Evolutionary conservation across 2,888 invertebrate species (phyloP).

Genomic region (Machimus rusticus): DNA sequence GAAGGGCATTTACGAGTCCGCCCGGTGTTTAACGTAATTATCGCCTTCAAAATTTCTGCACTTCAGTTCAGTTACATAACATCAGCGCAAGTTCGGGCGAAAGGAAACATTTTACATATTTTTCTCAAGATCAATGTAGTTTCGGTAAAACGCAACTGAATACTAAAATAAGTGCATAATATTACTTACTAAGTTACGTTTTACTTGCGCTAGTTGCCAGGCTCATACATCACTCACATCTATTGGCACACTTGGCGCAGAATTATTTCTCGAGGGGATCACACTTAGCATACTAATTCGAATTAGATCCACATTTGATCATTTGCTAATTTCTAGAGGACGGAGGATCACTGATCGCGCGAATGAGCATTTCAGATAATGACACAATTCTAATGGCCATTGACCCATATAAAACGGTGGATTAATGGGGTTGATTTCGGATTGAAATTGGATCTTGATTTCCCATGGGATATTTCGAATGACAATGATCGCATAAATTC

Average conservation of each 20-base stretch:
- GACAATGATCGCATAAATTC: conserved; percentile 4
- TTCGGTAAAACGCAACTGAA: neutral
- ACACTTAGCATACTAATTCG: conserved; percentile 10
- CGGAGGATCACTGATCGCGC: neutral
- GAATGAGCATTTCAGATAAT: neutral
- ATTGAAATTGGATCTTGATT: neutral
- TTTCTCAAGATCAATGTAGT: conserved; percentile 9
- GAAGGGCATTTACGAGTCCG: neutral
- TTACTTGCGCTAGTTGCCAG: neutral
- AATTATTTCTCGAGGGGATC: conserved; percentile 2
- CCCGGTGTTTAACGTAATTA: neutral
- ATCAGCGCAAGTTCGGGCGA: neutral
- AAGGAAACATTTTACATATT: neutral
- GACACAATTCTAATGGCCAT: conserved; percentile 8
- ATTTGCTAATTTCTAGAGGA: neutral
- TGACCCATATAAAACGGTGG: neutral
- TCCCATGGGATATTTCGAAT: neutral
- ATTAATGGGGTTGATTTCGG: neutral
- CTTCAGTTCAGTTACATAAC: neutral
- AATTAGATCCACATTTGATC: neutral
- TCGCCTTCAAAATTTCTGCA: neutral
- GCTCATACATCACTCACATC: neutral
- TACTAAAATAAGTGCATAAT: neutral
- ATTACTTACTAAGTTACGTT: neutral
- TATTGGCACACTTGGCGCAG: conserved; percentile 34